phyloP scores from a whole-genome alignment of 2,113 vertebrate species.

The Myiopsitta monachus region DNA sequence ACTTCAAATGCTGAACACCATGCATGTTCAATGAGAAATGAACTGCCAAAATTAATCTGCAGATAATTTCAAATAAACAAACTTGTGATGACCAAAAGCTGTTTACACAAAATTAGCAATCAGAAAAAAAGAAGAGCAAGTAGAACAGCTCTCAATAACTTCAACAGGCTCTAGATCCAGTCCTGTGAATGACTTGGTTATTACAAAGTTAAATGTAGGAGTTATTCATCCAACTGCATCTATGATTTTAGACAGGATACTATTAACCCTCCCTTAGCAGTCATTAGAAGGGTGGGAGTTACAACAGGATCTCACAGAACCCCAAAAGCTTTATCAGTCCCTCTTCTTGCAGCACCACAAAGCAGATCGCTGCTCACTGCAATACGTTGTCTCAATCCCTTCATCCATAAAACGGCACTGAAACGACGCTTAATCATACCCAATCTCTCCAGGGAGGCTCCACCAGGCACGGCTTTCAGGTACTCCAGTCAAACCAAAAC shows the following conservation, averaged over 20 bases:
- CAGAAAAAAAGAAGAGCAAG: background rate
- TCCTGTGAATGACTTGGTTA: background rate
- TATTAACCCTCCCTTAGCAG: background rate
- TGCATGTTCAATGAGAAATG: background rate
- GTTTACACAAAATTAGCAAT: slow-evolving; percentile 42
- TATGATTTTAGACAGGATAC: background rate
- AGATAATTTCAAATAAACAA: slow-evolving; percentile 37
- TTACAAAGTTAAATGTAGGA: background rate
- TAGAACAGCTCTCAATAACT: background rate
- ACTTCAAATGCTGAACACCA: background rate
- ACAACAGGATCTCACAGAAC: no score
- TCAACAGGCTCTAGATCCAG: background rate
- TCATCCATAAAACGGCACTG: no score
- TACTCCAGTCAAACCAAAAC: background rate
- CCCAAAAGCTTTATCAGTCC: background rate
- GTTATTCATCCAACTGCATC: background rate
- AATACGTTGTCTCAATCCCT: accelerated
- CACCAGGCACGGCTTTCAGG: background rate
- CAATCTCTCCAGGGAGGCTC: background rate
- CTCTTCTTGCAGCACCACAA: background rate
- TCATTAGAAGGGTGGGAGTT: background rate
- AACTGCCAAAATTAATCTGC: background rate
- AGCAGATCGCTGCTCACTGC: background rate
- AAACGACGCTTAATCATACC: accelerated
- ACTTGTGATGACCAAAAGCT: slow-evolving; percentile 11